A percentile compares a stretch with the other conserved stretches of the same genome.
phyloP scores from a whole-genome alignment of 1,140 invertebrate genomes.

The Drosophila suzukii region DNA sequence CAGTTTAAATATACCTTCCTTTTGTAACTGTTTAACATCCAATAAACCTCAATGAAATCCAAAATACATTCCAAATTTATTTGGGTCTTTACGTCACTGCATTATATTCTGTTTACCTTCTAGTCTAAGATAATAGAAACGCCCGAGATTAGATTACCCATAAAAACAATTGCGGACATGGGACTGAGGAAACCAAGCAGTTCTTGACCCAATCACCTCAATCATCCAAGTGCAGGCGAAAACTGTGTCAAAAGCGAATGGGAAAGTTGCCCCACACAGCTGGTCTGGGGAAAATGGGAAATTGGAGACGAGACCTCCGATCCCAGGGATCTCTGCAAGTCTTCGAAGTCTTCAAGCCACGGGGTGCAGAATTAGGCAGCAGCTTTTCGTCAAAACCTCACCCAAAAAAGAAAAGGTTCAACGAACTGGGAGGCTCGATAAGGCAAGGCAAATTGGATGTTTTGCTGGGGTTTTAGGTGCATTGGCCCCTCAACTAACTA shows the following conservation, averaged over 20 bases:
- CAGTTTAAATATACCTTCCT: neutral
- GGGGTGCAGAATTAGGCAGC: conserved; percentile 10
- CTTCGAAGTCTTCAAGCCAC: neutral
- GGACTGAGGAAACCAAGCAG: conserved; percentile 27
- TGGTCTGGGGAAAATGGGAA: conserved; percentile 23
- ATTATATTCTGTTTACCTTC: conserved; percentile 35
- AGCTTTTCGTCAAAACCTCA: conserved; percentile 16
- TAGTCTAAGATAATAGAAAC: conserved; percentile 21
- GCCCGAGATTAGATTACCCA: conserved; percentile 40
- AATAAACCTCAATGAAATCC: neutral
- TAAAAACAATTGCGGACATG: conserved; percentile 23
- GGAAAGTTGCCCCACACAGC: conserved; percentile 32
- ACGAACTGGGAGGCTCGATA: conserved; percentile 29
- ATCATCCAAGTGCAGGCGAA: conserved; percentile 21
- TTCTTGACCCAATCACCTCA: conserved; percentile 60
- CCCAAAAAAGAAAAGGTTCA: conserved; percentile 23
- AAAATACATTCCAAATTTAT: conserved; percentile 1
- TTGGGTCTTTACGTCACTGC: conserved; percentile 30
- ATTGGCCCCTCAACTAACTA: conserved; percentile 44
- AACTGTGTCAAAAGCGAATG: conserved; percentile 46
- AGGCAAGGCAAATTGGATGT: conserved; percentile 18
- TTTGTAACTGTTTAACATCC: neutral
- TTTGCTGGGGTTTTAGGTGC: conserved; percentile 28
- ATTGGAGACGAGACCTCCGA: conserved; percentile 13
- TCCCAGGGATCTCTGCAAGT: neutral